These are phyloP conservation scores for Acrossocheilus wenchowensis DNA, from an alignment of 2,797 vertebrate species.

Conservation along the genomic window DNA sequence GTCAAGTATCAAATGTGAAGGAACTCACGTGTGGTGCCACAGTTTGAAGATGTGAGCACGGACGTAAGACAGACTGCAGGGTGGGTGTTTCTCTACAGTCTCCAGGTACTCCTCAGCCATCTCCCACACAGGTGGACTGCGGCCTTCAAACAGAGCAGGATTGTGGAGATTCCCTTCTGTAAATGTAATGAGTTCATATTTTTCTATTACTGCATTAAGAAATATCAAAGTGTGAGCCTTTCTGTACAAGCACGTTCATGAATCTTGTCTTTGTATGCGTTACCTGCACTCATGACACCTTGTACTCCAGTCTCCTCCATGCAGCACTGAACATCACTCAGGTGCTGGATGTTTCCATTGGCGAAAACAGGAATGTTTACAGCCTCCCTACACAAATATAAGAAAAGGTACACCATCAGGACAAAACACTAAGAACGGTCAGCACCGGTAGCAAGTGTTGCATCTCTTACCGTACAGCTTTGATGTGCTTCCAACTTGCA, in stretches of 20 bases:
- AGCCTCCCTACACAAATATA: slow-evolving; percentile 79
- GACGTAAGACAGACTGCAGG: slow-evolving; percentile 90
- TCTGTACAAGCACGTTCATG: neutral
- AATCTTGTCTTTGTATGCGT: neutral
- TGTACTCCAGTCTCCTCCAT: slow-evolving; percentile 92
- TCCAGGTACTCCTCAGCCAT: slow-evolving; percentile 95
- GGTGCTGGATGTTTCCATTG: slow-evolving; percentile 94
- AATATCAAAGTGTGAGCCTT: neutral
- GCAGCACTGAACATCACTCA: slow-evolving; percentile 91
- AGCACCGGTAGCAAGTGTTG: neutral
- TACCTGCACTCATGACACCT: slow-evolving; percentile 97
- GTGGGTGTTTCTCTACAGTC: slow-evolving; percentile 85
- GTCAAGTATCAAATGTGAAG: neutral
- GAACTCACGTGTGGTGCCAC: slow-evolving; percentile 96
- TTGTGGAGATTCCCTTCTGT: slow-evolving; percentile 97
- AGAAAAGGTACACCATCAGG: neutral
- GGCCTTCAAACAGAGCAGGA: slow-evolving; percentile 93
- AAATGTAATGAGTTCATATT: neutral
- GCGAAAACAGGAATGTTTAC: slow-evolving; percentile 95
- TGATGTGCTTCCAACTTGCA: slow-evolving; percentile 95
- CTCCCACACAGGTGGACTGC: slow-evolving; percentile 92
- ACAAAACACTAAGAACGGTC: neutral
- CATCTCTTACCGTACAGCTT: slow-evolving; percentile 84
- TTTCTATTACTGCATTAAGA: neutral
- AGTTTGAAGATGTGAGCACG: slow-evolving; percentile 97